phyloP scores from a whole-genome alignment of 2,888 invertebrate species.

The Colostygia pectinataria region DNA sequence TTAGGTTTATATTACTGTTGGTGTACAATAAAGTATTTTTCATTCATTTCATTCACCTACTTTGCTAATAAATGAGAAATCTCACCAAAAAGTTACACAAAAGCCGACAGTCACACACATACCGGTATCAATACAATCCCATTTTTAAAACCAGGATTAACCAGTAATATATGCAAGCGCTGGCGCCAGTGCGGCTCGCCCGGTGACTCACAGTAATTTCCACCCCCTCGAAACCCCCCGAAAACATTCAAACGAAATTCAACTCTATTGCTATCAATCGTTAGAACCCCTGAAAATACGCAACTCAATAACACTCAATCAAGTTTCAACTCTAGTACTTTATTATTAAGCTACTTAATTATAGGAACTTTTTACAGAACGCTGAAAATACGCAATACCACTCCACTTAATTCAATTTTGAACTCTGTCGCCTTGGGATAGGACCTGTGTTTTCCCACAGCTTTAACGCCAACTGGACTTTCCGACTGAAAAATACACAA shows the following conservation, averaged over 20 bases:
- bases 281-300: neutral
- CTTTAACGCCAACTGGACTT: neutral
- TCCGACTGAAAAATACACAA: conserved; percentile 1
- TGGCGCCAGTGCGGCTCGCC: conserved; percentile 31
- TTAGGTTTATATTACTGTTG: too few species aligned
- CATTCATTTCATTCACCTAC: neutral
- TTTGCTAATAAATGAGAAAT: neutral
- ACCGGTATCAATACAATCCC: conserved; percentile 5
- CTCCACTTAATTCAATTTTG: conserved; percentile 6
- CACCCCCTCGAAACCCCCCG: conserved; percentile 18
- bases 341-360: neutral
- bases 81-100: neutral
- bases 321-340: conserved; percentile 10
- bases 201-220: conserved; percentile 33
- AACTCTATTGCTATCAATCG: conserved; percentile 5
- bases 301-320: neutral
- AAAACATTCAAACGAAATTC: conserved; percentile 14
- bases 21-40: too few species aligned
- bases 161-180: conserved; percentile 22
- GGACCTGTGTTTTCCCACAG: neutral
- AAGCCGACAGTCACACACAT: conserved; percentile 11
- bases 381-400: neutral
- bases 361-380: neutral
- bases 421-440: neutral
- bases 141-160: conserved; percentile 27